Evolutionary conservation across 2,113 vertebrate species (phyloP), one percentile per base, ranked within the genome.

Genomic region (Dromiciops gliroides): DNA sequence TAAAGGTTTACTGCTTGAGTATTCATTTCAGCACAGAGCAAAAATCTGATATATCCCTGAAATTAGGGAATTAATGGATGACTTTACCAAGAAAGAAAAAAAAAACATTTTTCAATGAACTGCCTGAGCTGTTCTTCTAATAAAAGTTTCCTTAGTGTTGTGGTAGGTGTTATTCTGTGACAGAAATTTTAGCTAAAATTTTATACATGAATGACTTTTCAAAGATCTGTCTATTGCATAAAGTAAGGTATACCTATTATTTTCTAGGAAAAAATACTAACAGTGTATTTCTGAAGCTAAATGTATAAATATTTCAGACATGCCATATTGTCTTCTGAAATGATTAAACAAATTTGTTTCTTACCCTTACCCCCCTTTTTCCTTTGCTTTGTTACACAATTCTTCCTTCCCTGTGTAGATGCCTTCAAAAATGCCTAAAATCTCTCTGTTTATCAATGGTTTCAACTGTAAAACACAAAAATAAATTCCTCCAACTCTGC

Each of bases 271-370:
- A 44, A 44, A 19, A 44, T 44, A 49, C 22, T 31, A 92, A 14
- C 31, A 16, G n/a, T 50, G 89, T 44, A 94, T 23, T 90, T 44
- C n/a, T 95, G 94, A 92, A 95, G 44, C 88, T 48, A 96, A 95
- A 67, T 31, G 28, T 90, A 9, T 83, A 48, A 3, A 0, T 93
- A 91, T 90, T 60, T 91, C 93, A 90, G 8, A 51, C 25, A 93
- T 95, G 91, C 89, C 0, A 47, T 2, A 90, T 24, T 50, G 9
- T 89, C 16, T 92, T 88, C 3, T 56, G 51, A 8, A 92, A 50
- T 67, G 48, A 47, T 91, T 95, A 93, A 51, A 26, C 8, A 24
- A 91, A 51, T 67, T 24, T 83, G 16, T 51, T 31, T 91, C 23
- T 37, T 19, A 44, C 3, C 26, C 44, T 91, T 93, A 89, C 22